These are phyloP conservation scores for Leptosomus discolor DNA, from an alignment of 2,113 vertebrate species.

Conservation along the genomic window DNA sequence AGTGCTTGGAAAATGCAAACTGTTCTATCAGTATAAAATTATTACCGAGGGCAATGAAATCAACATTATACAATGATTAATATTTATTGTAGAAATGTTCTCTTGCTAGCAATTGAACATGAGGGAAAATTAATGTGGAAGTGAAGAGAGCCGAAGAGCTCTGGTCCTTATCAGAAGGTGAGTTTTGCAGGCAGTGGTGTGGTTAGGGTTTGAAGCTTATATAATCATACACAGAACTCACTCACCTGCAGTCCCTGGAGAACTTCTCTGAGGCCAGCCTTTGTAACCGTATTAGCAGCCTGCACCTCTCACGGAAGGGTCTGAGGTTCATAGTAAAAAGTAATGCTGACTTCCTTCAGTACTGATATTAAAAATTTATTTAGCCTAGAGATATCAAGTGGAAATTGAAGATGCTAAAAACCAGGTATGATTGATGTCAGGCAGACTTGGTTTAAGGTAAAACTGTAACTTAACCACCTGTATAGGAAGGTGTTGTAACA, in stretches of 20 bases:
- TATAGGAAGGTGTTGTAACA: background rate
- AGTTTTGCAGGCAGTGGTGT: background rate
- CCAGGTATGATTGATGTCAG: background rate
- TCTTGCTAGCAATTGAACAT: background rate
- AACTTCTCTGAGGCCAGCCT: background rate
- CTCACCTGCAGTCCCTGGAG: background rate
- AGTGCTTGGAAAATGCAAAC: background rate
- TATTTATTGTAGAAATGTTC: background rate
- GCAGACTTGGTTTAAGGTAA: background rate
- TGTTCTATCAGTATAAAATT: background rate
- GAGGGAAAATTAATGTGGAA: background rate
- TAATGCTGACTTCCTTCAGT: background rate
- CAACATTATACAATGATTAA: background rate
- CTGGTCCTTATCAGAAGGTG: background rate
- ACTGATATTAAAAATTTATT: background rate
- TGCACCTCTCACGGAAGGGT: background rate
- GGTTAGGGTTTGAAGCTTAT: background rate
- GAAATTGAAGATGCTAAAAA: background rate
- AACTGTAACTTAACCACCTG: background rate
- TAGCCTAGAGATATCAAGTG: background rate
- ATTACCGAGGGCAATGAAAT: background rate
- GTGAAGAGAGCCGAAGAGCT: background rate
- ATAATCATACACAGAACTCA: background rate
- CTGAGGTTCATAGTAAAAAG: background rate
- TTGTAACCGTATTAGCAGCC: background rate